Base-by-base conservation (phyloP, 2,113 vertebrate species). In the Apteryx mantelli region DNA sequence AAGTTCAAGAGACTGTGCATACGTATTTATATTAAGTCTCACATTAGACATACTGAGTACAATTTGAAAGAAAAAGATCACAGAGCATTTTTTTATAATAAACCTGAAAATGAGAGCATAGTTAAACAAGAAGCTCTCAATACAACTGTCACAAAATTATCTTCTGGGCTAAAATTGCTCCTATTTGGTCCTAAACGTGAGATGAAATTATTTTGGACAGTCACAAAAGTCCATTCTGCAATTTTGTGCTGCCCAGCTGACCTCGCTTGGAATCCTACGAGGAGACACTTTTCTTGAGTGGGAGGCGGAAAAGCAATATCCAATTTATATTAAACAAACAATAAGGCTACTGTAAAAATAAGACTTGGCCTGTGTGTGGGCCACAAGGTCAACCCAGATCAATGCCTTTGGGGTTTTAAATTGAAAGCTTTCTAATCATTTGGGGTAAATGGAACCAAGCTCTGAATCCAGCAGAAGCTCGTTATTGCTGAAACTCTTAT, bases 321-420 rank as follows among this genome's bases (percentile, higher is more conserved):
- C 79, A 95, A 91, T 91, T 93, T 95, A 93, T 78, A 91, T 68
- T 95, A 95, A 86, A 71, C 87, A 96, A 97, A 96, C 92, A 96
- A 88, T 81, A 82, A 88, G 22, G 82, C 71, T 93, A 94, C 79
- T 94, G 87, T 64, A 91, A 89, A 96, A 97, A 93, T 83, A 96
- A 71, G 75, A 55, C 55, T 68, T 95, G 94, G 95, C 89, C 85
- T n/a, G 60, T 55, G 85, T 75, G 82, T 95, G 50, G 70, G 78
- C 78, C 68, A 88, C 0, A 5, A 90, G 87, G 95, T 93, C 3
- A 0, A 91, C 55, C 26, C 3, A 16, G 75, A 96, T 94, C 93
- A 95, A 95, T 89, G 89, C 58, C 75, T 93, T 88, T 80, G 88
- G n/a, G 88, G 60, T 91, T 91, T 82, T 82, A 91, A 94, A 95